A percentile compares a stretch with the other conserved stretches of the same genome.
These are phyloP conservation scores for Notarius quadriscutis DNA, from an alignment of 2,113 vertebrate species.

Conservation along the genomic window DNA sequence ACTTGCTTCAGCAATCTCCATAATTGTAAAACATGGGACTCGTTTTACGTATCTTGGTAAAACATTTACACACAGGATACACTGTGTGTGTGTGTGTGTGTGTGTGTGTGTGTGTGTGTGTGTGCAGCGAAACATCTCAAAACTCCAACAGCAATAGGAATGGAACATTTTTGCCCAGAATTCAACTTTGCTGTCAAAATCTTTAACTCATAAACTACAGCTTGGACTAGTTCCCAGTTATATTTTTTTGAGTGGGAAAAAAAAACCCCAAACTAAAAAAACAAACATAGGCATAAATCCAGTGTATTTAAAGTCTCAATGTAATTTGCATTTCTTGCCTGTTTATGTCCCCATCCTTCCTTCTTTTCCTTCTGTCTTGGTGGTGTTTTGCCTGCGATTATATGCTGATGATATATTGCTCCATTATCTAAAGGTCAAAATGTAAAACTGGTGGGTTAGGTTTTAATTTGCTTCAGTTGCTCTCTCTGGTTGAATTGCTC, in stretches of 20 bases:
- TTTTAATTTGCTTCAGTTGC: constrained; percentile 9
- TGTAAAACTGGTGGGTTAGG: not conserved
- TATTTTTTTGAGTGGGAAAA: not conserved
- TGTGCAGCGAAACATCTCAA: no score
- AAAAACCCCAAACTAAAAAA: no score
- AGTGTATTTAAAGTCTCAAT: not conserved
- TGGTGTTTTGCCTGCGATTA: not conserved
- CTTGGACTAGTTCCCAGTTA: not conserved
- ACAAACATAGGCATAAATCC: not conserved
- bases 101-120: no score
- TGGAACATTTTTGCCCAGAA: no score
- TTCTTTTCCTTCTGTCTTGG: not conserved
- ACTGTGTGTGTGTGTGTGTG: no score
- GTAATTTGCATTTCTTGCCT: not conserved
- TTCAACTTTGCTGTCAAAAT: no score
- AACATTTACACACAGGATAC: no score
- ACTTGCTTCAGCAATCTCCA: no score
- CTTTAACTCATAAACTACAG: not conserved
- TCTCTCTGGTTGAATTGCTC: not conserved
- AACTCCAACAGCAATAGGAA: no score
- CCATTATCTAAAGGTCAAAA: constrained; percentile 18
- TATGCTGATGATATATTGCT: not conserved
- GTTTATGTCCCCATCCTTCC: not conserved
- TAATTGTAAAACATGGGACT: no score
- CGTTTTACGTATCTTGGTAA: no score